Percentiles rank a stretch among this genome's conserved stretches.
Evolutionary conservation across 2,888 invertebrate species (phyloP).

Genomic region (Drosophila longiperda): DNA sequence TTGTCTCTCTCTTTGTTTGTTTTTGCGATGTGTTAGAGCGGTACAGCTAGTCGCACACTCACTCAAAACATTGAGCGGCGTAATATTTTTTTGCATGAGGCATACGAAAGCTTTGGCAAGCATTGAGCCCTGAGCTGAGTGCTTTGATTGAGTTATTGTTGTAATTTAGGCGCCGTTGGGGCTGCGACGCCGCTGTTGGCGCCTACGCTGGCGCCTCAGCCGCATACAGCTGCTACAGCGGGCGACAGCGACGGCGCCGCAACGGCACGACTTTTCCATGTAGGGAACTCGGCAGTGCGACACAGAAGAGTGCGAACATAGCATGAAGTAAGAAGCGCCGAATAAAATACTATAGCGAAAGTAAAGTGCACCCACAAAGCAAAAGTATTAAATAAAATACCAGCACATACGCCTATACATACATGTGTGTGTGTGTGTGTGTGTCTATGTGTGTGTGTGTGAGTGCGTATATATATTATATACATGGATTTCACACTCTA

Average conservation of each 20-base stretch:
- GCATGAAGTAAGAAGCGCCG: constrained; percentile 82
- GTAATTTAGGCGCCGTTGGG: constrained; percentile 49
- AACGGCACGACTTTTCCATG: constrained; percentile 78
- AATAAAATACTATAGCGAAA: constrained; percentile 64
- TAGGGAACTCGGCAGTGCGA: constrained; percentile 84
- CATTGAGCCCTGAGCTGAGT: constrained; percentile 28
- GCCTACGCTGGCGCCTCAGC: constrained; percentile 52
- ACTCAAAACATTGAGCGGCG: constrained; percentile 29
- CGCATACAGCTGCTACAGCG: constrained; percentile 45
- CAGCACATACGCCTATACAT: constrained; percentile 32
- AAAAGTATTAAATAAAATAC: constrained; percentile 71
- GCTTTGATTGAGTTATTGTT: constrained; percentile 35
- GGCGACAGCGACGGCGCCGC: constrained; percentile 39
- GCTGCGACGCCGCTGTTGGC: constrained; percentile 49
- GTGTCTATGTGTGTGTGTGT: constrained; percentile 8
- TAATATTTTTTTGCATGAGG: constrained; percentile 1
- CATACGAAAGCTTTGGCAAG: constrained; percentile 39
- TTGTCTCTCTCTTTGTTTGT: constrained; percentile 1
- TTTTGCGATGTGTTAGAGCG: constrained; percentile 37
- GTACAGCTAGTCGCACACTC: constrained; percentile 34
- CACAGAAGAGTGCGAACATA: constrained; percentile 84
- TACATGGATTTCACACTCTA: constrained; percentile 24
- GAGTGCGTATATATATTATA: constrained; percentile 24
- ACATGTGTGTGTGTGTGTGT: constrained; percentile 1
- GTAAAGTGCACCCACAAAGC: constrained; percentile 66